These are phyloP conservation scores for Parnassius mnemosyne DNA, from an alignment of 2,888 invertebrate species.

Conservation along the genomic window DNA sequence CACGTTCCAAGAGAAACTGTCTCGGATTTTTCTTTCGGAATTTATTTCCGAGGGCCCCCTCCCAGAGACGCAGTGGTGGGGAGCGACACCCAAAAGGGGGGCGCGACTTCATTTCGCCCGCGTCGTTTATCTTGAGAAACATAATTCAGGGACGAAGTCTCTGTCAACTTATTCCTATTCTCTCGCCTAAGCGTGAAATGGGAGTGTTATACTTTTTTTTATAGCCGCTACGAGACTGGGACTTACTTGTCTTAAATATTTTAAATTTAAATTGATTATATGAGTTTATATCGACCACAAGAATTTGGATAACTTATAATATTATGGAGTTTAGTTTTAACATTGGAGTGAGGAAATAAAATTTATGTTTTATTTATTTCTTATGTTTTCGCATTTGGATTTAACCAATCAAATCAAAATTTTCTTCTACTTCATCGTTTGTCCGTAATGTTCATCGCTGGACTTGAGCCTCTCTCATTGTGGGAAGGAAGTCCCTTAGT, in stretches of 20 bases:
- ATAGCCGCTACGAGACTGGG: constrained; percentile 26
- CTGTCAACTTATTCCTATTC: constrained; percentile 82
- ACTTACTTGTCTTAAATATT: constrained; percentile 24
- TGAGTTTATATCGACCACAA: not conserved
- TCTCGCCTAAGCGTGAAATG: constrained; percentile 78
- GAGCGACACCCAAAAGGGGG: constrained; percentile 42
- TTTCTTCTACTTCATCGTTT: no score
- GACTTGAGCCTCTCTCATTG: no score
- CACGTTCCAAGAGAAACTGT: constrained; percentile 72
- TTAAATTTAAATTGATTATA: constrained; percentile 25
- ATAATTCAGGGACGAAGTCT: constrained; percentile 83
- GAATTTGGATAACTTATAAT: constrained; percentile 24
- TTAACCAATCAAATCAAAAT: no score
- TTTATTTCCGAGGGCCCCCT: constrained; percentile 68
- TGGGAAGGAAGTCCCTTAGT: no score
- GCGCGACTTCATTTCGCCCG: constrained; percentile 86
- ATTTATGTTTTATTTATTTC: constrained; percentile 2
- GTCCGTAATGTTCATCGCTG: no score
- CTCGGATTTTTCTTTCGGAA: constrained; percentile 78
- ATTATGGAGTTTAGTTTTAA: constrained; percentile 21
- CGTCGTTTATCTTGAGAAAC: constrained; percentile 86
- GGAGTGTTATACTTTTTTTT: constrained; percentile 62
- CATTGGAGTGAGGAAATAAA: constrained; percentile 2
- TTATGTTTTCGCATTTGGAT: not conserved
- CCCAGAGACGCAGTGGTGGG: constrained; percentile 51